Percentiles rank a stretch among this genome's conserved stretches.
Conservation (phyloP, 2,888 invertebrate species). For the Galerucella pusilla region DNA sequence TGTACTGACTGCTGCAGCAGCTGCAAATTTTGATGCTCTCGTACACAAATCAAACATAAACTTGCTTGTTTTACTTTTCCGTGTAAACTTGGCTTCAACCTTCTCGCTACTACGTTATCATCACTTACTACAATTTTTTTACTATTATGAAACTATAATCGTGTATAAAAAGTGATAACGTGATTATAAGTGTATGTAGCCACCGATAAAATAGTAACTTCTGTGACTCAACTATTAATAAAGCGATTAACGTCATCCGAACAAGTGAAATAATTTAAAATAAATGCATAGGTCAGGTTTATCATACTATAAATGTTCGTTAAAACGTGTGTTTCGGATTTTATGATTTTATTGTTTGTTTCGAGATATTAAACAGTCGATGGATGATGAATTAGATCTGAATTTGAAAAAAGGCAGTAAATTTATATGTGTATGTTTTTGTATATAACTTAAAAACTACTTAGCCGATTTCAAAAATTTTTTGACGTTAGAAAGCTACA, state of each 20-base stretch:
- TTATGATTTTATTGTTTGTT: neutral
- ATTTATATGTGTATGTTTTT: too few species aligned
- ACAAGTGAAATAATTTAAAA: neutral
- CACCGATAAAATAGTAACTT: neutral
- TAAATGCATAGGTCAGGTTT: conserved; percentile 12
- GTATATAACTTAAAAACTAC: too few species aligned
- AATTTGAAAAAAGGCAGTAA: too few species aligned
- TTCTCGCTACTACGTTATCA: neutral
- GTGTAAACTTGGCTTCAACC: neutral
- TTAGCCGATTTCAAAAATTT: too few species aligned
- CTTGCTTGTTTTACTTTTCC: too few species aligned
- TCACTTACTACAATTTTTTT: neutral
- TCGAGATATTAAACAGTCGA: neutral
- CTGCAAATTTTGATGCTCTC: neutral
- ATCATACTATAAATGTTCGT: neutral
- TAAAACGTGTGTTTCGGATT: neutral
- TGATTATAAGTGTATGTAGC: neutral
- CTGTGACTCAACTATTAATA: conserved; percentile 1
- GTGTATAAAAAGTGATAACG: neutral
- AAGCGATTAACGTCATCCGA: neutral
- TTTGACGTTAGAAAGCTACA: too few species aligned
- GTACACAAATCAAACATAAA: too few species aligned
- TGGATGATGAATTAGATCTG: too few species aligned
- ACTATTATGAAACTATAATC: too few species aligned
- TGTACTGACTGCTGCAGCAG: too few species aligned